Evolutionary conservation across 2,888 invertebrate genomes (phyloP), one percentile per base, ranked within the genome.

Genomic region (Cataglyphis altisquamis): DNA sequence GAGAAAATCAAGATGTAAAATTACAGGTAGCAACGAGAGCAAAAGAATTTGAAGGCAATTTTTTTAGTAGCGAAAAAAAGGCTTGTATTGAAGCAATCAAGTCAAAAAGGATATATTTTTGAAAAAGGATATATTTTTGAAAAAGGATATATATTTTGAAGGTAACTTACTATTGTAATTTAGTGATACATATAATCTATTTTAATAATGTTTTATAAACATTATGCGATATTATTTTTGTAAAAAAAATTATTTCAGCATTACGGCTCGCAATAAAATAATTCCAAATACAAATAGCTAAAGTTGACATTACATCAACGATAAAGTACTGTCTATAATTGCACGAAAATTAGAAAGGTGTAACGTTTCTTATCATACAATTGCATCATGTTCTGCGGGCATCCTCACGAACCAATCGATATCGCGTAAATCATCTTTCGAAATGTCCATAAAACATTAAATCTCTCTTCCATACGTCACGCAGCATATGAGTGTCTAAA

Each of bases 361-460:
- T 52, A 67, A 67, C 41, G n/a, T 77, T n/a, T 32, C 41, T 39
- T 39, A 29, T 57, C 41, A 21, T 77, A 68, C 41, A 77, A 68
- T 32, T 60, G 48, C 52, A 75, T 39, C 41, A 52, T 12, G 57
- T 82, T 66, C 55, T n/a, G 41, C 55, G 60, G n/a, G 9, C 2
- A 67, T 77, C n/a, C 25, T 70, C 21, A 15, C 25, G 12, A 36
- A 72, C 18, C 60, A 72, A 9, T 12, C 45, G 60, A 80, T 72
- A 80, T 85, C 83, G 67, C 74, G 64, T 87, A 87, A 87, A 87
- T 87, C 87, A 80, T 29, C 36, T 25, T 6, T 45, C 57, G 63
- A 67, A 55, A 72, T 72, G 75, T 72, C 66, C 77, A 84, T 87
- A 87, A 87, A 87, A 82, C 64, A 68, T 39, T 45, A 9, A 75